Base-by-base conservation (phyloP, 2,888 invertebrate species). In the Argyresthia albistria region DNA sequence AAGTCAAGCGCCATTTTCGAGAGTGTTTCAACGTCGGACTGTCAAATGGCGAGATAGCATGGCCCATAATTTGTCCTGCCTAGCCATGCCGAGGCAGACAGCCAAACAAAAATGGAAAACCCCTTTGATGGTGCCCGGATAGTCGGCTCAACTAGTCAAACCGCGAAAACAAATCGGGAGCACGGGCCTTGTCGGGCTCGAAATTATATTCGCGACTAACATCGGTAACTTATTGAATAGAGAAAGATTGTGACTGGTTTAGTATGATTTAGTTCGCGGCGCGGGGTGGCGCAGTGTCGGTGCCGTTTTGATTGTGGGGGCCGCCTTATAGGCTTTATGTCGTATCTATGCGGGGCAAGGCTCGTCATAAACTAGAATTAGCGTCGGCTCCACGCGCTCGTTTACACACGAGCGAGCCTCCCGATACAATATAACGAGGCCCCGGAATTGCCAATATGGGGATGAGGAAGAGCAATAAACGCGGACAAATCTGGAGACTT, bases 401-500 rank as follows among this genome's bases (percentile, higher is more conserved):
- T 83, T 83, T 83, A 83, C 86, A 84, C 81, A 81, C 78, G 81
- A 80, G 77, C 77, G n/a, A n/a, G n/a, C n/a, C n/a, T 75, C 74
- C 75, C 67, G 74, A 71, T 70, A 63, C 70, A 71, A 63, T 73
- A 70, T 82, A 83, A 83, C 81, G 77, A 83, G 76, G 67, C 59
- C 56, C 62, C 65, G 60, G 68, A 72, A 74, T 69, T 70, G 66
- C 80, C 73, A 73, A 76, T 76, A 78, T 73, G 75, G 71, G 67
- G 66, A 76, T 71, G 66, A 78, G 80, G 80, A 81, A 83, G 72
- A 67, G 65, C 65, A 65, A 72, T 78, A 80, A 76, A 76, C 73
- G 70, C 69, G 65, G 68, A 71, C 73, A 70, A 73, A 73, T 73
- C 75, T 73, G 72, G 71, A 69, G 69, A 25, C 3, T 25, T 25